Evolutionary conservation across 2,113 vertebrate genomes (phyloP), one percentile per base, ranked within the genome.

Genomic region (Sinocyclocheilus anophthalmus): DNA sequence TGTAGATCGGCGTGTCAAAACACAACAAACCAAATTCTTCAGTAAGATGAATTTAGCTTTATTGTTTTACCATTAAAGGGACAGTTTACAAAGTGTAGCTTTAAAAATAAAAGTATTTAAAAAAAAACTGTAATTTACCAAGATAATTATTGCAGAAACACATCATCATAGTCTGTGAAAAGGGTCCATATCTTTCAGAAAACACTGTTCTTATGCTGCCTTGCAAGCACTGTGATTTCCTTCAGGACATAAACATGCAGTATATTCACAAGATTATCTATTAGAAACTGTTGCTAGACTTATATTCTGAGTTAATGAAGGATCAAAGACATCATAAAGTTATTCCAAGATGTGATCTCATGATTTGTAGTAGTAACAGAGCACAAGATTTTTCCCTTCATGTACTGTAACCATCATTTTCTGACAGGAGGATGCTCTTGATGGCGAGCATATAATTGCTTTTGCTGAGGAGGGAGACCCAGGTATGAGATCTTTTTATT

Each of bases 371-470:
- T 61, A 9, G 53, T 61, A n/a, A 39, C 33, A 79, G 42, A 45
- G 22, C 24, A 81, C 10, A 57, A 53, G 7, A 83, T 53, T 0
- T 57, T 50, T 20, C 16, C 8, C 14, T 67, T 82, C 39, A 61
- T 33, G 48, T 37, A 39, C 24, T 50, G 18, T 72, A 83, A 83
- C 26, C 48, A 73, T 83, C 3, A 26, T 77, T 13, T 82, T 33
- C 84, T 84, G 1, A 81, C 89, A 97, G 97, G 96, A 96, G 89
- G 96, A 98, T 9, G 96, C 97, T 57, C 90, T 97, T 24, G 92
- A 97, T 20, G 97, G 97, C 84, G 96, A 97, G 86, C 97, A 98
- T 88, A 97, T 97, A 10, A 96, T 98, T 83, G 97, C 96, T 81
- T 98, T 98, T 65, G 96, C 97, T 22, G 97, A 98, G 84, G 96